phyloP scores from a whole-genome alignment of 2,888 invertebrate genomes.

The Abrostola tripartita region DNA sequence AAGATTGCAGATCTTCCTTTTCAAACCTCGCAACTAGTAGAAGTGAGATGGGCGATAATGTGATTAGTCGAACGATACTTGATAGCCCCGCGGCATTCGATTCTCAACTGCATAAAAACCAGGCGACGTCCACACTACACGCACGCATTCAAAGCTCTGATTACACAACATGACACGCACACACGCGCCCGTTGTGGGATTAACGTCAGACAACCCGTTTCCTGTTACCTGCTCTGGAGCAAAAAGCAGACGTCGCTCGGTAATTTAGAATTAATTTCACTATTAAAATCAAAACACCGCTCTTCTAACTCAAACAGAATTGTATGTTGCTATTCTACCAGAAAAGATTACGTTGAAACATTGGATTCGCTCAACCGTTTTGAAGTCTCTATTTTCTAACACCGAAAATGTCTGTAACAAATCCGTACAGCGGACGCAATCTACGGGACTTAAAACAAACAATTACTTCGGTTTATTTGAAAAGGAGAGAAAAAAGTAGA shows the following conservation, averaged over 20 bases:
- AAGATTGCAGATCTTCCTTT: constrained; percentile 67
- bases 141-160: constrained; percentile 73
- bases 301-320: constrained; percentile 54
- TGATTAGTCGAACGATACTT: constrained; percentile 75
- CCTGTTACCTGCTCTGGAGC: constrained; percentile 85
- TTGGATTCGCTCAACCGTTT: constrained; percentile 74
- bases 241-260: constrained; percentile 78
- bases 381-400: constrained; percentile 83
- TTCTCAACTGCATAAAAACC: constrained; percentile 75
- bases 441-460: constrained; percentile 87
- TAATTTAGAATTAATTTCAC: constrained; percentile 85
- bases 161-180: constrained; percentile 75
- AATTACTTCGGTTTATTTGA: constrained; percentile 87
- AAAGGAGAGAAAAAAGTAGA: constrained; percentile 83
- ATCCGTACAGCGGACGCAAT: constrained; percentile 83
- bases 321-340: constrained; percentile 34
- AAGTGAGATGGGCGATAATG: constrained; percentile 70
- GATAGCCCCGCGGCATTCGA: constrained; percentile 72
- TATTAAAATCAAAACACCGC: constrained; percentile 73
- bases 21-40: constrained; percentile 60
- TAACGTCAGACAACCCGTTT: constrained; percentile 86
- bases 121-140: constrained; percentile 73
- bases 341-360: constrained; percentile 59
- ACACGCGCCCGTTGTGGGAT: constrained; percentile 73
- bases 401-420: constrained; percentile 82